Percentiles rank a stretch among this genome's conserved stretches.
Conservation (phyloP, 2,797 vertebrate species). For the Gymnoscopelus braueri region DNA sequence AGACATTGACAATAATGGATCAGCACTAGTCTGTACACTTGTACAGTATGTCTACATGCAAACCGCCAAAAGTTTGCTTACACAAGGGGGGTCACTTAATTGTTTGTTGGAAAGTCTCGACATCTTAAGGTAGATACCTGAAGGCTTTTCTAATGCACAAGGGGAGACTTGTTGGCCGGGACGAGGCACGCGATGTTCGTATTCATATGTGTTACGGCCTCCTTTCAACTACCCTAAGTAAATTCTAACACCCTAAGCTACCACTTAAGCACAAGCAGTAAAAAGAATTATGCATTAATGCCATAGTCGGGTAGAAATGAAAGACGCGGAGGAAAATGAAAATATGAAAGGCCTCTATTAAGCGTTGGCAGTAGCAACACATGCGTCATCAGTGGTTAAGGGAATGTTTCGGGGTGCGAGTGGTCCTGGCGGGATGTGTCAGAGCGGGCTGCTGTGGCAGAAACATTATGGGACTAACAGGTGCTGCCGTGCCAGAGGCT, state of each 20-base stretch:
- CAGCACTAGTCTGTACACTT: constrained; percentile 22
- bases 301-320: constrained; percentile 67
- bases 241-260: constrained; percentile 55
- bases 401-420: constrained; percentile 74
- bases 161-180: constrained; percentile 65
- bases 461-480: constrained; percentile 57
- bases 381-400: constrained; percentile 79
- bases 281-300: constrained; percentile 59
- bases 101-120: constrained; percentile 65
- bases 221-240: constrained; percentile 64
- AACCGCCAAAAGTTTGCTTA: constrained; percentile 55
- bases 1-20: constrained; percentile 47
- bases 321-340: constrained; percentile 64
- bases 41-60: constrained; percentile 47
- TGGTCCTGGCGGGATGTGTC: constrained; percentile 74
- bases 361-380: constrained; percentile 69
- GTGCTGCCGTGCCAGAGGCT: constrained; percentile 57
- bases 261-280: constrained; percentile 55
- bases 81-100: constrained; percentile 61
- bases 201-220: constrained; percentile 63
- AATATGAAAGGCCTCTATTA: constrained; percentile 79
- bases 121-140: constrained; percentile 56
- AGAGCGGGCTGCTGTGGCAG: constrained; percentile 64
- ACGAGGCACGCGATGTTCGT: constrained; percentile 61
- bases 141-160: constrained; percentile 59